Conservation (phyloP, 2,797 vertebrate genomes). For the Ispidina lecontei region DNA sequence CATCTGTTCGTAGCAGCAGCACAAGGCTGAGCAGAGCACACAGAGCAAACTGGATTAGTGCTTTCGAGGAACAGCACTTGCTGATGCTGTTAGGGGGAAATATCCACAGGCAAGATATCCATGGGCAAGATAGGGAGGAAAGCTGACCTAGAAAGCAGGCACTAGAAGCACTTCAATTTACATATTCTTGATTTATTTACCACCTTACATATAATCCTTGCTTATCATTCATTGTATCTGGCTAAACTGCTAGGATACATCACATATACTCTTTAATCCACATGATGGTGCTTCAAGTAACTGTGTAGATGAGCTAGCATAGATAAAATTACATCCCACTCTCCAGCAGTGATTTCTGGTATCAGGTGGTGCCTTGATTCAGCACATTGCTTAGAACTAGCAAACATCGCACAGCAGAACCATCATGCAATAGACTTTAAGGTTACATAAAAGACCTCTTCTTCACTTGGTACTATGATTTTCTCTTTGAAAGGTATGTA, state of each 20-base stretch:
- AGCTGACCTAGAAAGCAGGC: background rate
- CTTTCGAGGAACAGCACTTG: background rate
- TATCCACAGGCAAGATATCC: background rate
- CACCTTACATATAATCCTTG: background rate
- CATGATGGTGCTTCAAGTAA: background rate
- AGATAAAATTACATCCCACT: background rate
- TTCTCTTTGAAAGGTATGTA: background rate
- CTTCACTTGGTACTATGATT: background rate
- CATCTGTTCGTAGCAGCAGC: background rate
- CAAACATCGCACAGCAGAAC: background rate
- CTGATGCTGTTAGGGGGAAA: background rate
- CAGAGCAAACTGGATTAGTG: background rate
- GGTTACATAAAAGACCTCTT: background rate
- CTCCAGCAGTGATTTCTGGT: background rate
- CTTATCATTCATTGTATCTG: background rate
- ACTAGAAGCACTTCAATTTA: background rate
- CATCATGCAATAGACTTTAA: background rate
- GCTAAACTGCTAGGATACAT: background rate
- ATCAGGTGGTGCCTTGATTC: background rate
- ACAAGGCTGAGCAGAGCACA: background rate
- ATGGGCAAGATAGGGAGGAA: background rate
- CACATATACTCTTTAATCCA: background rate
- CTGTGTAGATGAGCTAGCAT: background rate
- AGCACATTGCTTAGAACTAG: background rate
- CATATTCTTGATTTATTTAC: background rate